Percentiles rank a stretch among this genome's conserved stretches.
These are phyloP conservation scores for Tachyglossus aculeatus DNA, from an alignment of 2,797 vertebrate species.

Conservation along the genomic window DNA sequence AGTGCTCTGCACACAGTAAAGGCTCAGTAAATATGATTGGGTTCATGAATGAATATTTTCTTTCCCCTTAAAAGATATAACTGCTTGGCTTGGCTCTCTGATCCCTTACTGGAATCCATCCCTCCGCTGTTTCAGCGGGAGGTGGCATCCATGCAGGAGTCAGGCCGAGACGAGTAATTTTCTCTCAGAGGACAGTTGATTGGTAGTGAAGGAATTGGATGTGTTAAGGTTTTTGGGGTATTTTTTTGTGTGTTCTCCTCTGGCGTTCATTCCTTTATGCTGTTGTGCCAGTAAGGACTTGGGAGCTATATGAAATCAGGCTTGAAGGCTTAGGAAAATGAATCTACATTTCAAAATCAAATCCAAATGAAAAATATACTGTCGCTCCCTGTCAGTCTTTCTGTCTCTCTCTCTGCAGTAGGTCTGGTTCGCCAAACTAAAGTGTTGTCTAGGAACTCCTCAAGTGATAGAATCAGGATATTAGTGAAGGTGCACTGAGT, in stretches of 20 bases:
- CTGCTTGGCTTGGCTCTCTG: background rate
- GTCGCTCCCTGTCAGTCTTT: too few species aligned
- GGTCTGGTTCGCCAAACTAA: too few species aligned
- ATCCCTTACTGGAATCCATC: background rate
- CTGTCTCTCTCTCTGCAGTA: too few species aligned
- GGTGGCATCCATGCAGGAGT: background rate
- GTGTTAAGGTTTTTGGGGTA: background rate
- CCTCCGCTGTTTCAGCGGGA: slow-evolving; percentile 1
- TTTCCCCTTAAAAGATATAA: slow-evolving; percentile 2
- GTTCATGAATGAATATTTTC: background rate
- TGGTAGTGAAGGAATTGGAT: background rate
- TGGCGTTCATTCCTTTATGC: background rate
- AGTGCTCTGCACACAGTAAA: too few species aligned
- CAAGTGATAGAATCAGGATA: too few species aligned
- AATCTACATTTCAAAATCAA: slow-evolving; percentile 4
- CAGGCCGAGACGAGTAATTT: too few species aligned
- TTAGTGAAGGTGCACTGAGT: too few species aligned
- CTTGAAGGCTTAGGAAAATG: background rate
- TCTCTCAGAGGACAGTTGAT: slow-evolving; percentile 4
- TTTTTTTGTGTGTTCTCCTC: background rate
- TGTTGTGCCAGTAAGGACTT: slow-evolving; percentile 1
- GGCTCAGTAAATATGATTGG: background rate
- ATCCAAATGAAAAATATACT: too few species aligned
- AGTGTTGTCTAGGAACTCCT: too few species aligned
- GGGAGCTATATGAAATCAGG: slow-evolving; percentile 8